Conservation (phyloP, 2,113 vertebrate species). For the Ivindomyrus marchei region DNA sequence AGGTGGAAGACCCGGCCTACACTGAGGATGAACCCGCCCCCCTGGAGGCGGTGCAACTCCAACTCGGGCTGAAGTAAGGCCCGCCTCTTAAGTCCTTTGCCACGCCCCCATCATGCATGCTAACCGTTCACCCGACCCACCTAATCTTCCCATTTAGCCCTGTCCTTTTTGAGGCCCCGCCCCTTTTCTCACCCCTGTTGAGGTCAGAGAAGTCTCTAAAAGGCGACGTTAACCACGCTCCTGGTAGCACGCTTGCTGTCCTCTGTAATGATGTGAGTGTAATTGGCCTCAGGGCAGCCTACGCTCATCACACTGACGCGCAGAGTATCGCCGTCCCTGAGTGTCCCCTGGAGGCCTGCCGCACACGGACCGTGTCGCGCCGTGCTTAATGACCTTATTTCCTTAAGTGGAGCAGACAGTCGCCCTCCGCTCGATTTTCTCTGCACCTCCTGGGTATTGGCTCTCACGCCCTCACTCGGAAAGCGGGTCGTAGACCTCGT, state of each 20-base stretch:
- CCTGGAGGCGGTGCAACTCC: constrained; percentile 63
- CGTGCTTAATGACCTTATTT: background rate
- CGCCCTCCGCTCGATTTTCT: too few species aligned
- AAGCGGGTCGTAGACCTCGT: background rate
- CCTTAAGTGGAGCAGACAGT: background rate
- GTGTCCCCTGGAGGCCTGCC: background rate
- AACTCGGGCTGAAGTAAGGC: constrained; percentile 67
- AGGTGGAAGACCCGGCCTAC: constrained; percentile 54
- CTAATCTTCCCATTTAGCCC: background rate
- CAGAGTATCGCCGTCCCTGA: too few species aligned
- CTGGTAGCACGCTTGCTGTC: background rate
- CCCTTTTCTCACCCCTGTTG: background rate
- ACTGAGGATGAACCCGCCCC: constrained; percentile 54
- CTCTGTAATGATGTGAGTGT: background rate
- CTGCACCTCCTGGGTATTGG: background rate
- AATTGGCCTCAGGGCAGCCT: background rate
- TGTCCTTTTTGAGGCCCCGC: background rate
- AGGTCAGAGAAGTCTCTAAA: background rate
- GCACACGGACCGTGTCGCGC: background rate
- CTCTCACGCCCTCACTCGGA: background rate
- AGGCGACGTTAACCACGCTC: too few species aligned
- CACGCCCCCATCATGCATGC: background rate
- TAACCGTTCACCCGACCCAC: too few species aligned
- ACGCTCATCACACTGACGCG: background rate
- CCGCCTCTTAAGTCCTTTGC: background rate